Base-by-base conservation (phyloP, 2,888 invertebrate species). In the Abrostola triplasia region DNA sequence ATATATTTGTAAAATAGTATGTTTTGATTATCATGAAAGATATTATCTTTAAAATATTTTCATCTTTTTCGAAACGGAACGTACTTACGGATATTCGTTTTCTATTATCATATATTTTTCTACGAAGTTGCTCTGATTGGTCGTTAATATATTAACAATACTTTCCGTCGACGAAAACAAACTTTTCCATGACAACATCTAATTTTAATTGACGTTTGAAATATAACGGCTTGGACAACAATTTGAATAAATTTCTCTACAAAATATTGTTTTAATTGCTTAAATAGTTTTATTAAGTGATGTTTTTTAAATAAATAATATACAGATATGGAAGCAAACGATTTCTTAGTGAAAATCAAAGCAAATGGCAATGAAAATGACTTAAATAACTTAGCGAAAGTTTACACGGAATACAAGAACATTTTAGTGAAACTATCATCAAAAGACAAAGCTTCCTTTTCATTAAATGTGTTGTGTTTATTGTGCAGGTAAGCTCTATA, bases 381-480 rank as follows among this genome's bases (percentile, higher is more conserved):
- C 52, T 60, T 78, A 35, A 73, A 40, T 53, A 85, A 92, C 67
- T 84, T 94, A 36, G 68, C 69, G 0, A 75, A 79, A 77, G 82
- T 85, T 50, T 82, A 75, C 47, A 73, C 74, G 5, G 88, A 89
- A 67, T 93, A 82, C 54, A 88, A 84, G 63, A 70, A 47, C 24
- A 84, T 91, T 81, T 69, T 79, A 38, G 53, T 64, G 0, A 87
- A 85, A 64, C 80, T 93, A 80, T 48, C 84, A 8, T 38, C 79
- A 0, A 90, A 90, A 71, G 89, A 92, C 44, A 84, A 74, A 59
- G 86, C 86, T 11, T 36, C 80, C 5, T 91, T 93, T 62, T 86
- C 92, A 9, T 71, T 94, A 12, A 94, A 93, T 66, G 88, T 92
- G 13, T 77, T 94, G 5, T 92, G 92, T 79, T 88, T 88, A 65